These are phyloP conservation scores for Abramis brama DNA, from an alignment of 2,113 vertebrate species.

Conservation along the genomic window DNA sequence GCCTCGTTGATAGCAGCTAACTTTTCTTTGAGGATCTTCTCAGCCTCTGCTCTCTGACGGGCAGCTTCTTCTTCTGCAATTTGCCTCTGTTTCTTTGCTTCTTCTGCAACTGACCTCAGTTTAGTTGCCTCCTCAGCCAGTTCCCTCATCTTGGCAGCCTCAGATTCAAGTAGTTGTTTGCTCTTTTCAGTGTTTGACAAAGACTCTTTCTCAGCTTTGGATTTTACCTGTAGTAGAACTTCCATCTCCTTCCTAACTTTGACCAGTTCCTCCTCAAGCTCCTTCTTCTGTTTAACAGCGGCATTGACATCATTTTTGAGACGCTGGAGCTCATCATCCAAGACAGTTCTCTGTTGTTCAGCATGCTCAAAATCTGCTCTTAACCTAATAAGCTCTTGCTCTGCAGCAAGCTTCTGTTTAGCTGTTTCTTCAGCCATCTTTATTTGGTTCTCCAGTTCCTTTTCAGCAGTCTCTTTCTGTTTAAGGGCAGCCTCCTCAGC, in stretches of 20 bases:
- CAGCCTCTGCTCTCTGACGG: slow-evolving; percentile 86
- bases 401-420: slow-evolving; percentile 86
- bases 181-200: slow-evolving; percentile 89
- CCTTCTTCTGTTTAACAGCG: slow-evolving; percentile 84
- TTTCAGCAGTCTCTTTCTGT: slow-evolving; percentile 90
- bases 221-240: slow-evolving; percentile 83
- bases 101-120: slow-evolving; percentile 85
- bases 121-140: slow-evolving; percentile 90
- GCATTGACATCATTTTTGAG: slow-evolving; percentile 84
- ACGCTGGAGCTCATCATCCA: slow-evolving; percentile 89
- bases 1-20: slow-evolving; percentile 89
- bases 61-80: slow-evolving; percentile 87
- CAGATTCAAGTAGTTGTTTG: slow-evolving; percentile 89
- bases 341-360: slow-evolving; percentile 87
- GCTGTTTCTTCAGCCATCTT: slow-evolving; percentile 86
- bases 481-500: slow-evolving; percentile 88
- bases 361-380: slow-evolving; percentile 89
- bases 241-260: slow-evolving; percentile 92
- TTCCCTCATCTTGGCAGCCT: slow-evolving; percentile 88
- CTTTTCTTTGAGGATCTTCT: slow-evolving; percentile 92
- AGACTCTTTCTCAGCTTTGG: slow-evolving; percentile 84
- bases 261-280: slow-evolving; percentile 89
- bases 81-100: slow-evolving; percentile 91
- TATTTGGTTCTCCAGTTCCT: slow-evolving; percentile 90
- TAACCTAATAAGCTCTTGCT: slow-evolving; percentile 92